phyloP scores from a whole-genome alignment of 2,888 invertebrate species.

The Cephus rjabovi region DNA sequence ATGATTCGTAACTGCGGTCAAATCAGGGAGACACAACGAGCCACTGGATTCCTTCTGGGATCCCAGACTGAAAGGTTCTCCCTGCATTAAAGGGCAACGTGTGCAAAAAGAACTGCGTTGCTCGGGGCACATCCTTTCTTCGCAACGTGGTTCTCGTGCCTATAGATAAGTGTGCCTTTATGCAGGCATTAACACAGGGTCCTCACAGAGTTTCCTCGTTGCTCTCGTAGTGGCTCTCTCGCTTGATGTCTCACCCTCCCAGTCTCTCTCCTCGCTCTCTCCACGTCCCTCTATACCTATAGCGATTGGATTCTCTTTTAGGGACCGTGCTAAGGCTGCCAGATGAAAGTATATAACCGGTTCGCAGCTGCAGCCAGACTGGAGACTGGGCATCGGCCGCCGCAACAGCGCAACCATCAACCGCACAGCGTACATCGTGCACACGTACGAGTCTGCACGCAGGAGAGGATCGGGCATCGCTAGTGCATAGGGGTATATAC shows the following conservation, averaged over 20 bases:
- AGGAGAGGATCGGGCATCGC: background rate
- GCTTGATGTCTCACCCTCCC: slow-evolving; percentile 19
- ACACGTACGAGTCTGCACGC: background rate
- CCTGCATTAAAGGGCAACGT: background rate
- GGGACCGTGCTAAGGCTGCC: slow-evolving; percentile 47
- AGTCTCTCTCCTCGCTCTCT: slow-evolving; percentile 21
- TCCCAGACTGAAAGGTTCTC: background rate
- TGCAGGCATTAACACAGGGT: slow-evolving; percentile 42
- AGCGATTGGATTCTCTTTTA: slow-evolving; percentile 40
- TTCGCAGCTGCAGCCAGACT: slow-evolving; percentile 61
- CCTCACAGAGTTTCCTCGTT: background rate
- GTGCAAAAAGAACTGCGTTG: background rate
- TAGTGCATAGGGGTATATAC: background rate
- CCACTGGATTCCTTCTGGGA: background rate
- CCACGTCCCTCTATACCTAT: slow-evolving; percentile 8
- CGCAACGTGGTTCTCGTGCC: background rate
- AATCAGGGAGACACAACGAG: background rate
- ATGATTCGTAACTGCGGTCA: background rate
- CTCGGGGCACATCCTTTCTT: background rate
- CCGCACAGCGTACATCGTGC: background rate
- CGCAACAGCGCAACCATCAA: slow-evolving; percentile 20
- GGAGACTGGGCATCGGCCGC: slow-evolving; percentile 27
- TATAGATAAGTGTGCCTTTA: slow-evolving; percentile 46
- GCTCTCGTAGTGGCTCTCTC: slow-evolving; percentile 10
- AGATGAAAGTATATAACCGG: slow-evolving; percentile 62